phyloP scores from a whole-genome alignment of 2,113 vertebrate genomes.

The Thalassoma bifasciatum region DNA sequence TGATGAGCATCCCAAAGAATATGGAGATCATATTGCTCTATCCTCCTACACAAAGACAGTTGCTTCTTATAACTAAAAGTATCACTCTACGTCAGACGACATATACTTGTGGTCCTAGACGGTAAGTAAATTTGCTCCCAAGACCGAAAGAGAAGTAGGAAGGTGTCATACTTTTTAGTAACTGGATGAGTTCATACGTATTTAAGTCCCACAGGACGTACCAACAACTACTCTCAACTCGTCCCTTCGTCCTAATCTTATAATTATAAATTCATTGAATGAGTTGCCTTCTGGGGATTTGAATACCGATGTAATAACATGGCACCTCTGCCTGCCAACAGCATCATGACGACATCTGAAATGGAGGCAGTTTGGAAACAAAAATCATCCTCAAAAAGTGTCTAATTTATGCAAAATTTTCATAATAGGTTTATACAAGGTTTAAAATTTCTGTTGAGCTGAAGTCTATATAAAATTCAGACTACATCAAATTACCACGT shows the following conservation, averaged over 20 bases:
- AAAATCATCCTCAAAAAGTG: background rate
- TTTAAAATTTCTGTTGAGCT: background rate
- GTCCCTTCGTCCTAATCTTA: too few relatives aligned
- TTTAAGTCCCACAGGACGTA: too few relatives aligned
- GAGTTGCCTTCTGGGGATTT: slow-evolving; percentile 3
- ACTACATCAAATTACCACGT: too few relatives aligned
- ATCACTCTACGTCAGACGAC: too few relatives aligned
- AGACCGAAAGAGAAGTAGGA: too few relatives aligned
- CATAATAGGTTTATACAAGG: background rate
- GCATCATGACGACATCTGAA: background rate
- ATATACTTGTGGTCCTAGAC: too few relatives aligned
- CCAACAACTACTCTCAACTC: too few relatives aligned
- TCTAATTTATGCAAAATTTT: background rate
- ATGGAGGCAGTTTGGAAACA: background rate
- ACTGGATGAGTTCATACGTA: too few relatives aligned
- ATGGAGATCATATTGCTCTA: background rate
- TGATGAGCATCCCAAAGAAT: too few relatives aligned
- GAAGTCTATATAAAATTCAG: background rate
- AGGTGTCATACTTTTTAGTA: too few relatives aligned
- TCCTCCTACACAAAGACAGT: background rate
- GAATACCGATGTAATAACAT: background rate
- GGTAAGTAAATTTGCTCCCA: too few relatives aligned
- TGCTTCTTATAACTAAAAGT: too few relatives aligned
- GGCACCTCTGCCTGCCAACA: background rate
- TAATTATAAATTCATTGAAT: slow-evolving; percentile 7